A percentile compares a stretch with the other conserved stretches of the same genome.
Conservation (phyloP, 2,113 vertebrate species). For the Muntiacus reevesi region DNA sequence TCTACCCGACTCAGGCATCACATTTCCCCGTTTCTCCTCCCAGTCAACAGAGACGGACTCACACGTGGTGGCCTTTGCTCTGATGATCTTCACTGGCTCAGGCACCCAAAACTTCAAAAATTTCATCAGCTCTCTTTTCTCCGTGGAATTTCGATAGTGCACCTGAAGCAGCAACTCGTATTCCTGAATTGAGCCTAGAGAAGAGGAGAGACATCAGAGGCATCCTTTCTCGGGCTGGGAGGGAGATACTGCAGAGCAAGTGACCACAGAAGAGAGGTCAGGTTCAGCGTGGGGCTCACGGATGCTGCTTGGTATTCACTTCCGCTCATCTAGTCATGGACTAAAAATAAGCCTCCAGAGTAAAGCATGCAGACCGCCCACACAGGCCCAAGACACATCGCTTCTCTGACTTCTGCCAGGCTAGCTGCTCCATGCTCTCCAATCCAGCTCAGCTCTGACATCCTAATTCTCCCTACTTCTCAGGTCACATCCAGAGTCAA, state of each 20-base stretch:
- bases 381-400: too few relatives aligned
- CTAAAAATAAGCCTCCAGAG: not conserved
- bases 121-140: slow-evolving; percentile 38
- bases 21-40: not conserved
- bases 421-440: fast-evolving
- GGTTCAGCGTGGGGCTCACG: not conserved
- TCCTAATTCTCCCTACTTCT: not conserved
- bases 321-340: not conserved
- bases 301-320: not conserved
- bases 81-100: not conserved
- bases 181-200: not conserved
- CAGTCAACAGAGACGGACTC: not conserved
- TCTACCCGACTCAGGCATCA: not conserved
- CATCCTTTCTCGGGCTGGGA: not conserved
- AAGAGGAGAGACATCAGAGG: not conserved
- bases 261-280: not conserved
- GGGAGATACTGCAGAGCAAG: not conserved
- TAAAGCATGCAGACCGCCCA: not conserved
- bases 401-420: not conserved
- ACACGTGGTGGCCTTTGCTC: slow-evolving; percentile 62
- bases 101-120: slow-evolving; percentile 5
- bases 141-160: slow-evolving; percentile 21
- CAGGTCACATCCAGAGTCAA: not conserved
- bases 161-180: slow-evolving; percentile 65
- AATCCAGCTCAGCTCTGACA: fast-evolving